Base-by-base conservation (phyloP, 2,888 invertebrate genomes). In the Entomobrya proxima region DNA sequence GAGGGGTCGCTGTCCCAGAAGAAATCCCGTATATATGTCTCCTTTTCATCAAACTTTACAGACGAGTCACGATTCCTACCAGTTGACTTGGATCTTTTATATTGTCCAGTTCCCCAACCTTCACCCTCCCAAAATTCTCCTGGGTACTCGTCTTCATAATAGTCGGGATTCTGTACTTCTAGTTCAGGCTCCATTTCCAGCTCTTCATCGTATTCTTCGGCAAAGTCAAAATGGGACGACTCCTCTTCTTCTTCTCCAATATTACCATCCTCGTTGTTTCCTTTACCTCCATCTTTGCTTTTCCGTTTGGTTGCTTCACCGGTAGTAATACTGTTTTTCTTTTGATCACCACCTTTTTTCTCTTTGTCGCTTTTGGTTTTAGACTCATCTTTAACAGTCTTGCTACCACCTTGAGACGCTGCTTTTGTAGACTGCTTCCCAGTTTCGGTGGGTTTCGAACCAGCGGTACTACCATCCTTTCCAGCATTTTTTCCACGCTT, bases 1-100 rank as follows among this genome's bases (percentile, higher is more conserved):
- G 79, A 79, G 0, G 79, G 50, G n/a, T 79, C 79, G 24, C 79
- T 79, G n/a, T 79, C 79, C 52, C 52, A 79, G 40, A 50, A 79
- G 37, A 52, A 75, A 1, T 75, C 75, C 35, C 52, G 15, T 0
- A 75, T 52, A 21, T 75, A 75, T 21, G 24, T 6, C 18, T 18
- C 7, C 13, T 50, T 52, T 5, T 52, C 52, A 2, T 75, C 52
- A 75, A 75, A 52, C 9, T 55, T 35, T 35, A 75, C 75, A 0
- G 75, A 50, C 2, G 74, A 35, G 0, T 15, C 37, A 0, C 52
- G 47, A 30, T 3, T 24, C 13, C 40, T 11, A 4, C 18, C 6
- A 11, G 40, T 47, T 13, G 21, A 7, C 21, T 18, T 55, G 1
- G 75, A 75, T n/a, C n/a, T n/a, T n/a, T n/a, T n/a, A 18, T 35